Conservation (phyloP, 2,797 vertebrate genomes). For the Leptodactylus fallax region DNA sequence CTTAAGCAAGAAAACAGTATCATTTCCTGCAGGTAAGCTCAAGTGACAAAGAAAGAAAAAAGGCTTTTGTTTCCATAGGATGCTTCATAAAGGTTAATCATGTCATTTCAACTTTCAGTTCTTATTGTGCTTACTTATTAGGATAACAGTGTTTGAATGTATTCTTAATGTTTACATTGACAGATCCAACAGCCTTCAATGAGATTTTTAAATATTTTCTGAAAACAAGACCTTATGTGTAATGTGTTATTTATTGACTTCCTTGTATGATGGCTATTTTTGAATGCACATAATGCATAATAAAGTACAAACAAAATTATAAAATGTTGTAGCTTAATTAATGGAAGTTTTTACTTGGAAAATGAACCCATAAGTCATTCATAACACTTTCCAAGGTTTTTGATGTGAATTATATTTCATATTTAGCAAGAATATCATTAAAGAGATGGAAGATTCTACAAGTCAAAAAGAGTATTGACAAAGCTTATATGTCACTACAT, state of each 20-base stretch:
- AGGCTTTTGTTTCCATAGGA: conserved; percentile 76
- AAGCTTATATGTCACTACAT: too few relatives aligned
- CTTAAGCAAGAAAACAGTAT: conserved; percentile 79
- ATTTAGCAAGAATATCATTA: too few relatives aligned
- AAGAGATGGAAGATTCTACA: too few relatives aligned
- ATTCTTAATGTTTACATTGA: neutral
- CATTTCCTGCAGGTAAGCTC: conserved; percentile 80
- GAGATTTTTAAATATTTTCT: neutral
- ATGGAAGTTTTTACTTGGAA: too few relatives aligned
- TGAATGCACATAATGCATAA: neutral
- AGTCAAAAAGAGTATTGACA: too few relatives aligned
- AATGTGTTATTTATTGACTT: neutral
- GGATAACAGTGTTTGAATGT: conserved; percentile 47
- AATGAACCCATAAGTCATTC: too few relatives aligned
- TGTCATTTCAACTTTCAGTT: conserved; percentile 77
- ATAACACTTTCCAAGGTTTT: too few relatives aligned
- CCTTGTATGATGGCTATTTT: too few relatives aligned
- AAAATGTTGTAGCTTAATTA: too few relatives aligned
- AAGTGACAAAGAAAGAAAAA: conserved; percentile 75
- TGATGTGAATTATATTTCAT: too few relatives aligned
- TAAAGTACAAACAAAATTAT: neutral
- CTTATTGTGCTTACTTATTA: conserved; percentile 69
- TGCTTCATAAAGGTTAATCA: conserved; percentile 78
- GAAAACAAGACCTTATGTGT: neutral
- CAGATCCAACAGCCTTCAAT: neutral